Evolutionary conservation across 2,888 invertebrate genomes (phyloP).

Genomic region (Emmelina monodactyla): DNA sequence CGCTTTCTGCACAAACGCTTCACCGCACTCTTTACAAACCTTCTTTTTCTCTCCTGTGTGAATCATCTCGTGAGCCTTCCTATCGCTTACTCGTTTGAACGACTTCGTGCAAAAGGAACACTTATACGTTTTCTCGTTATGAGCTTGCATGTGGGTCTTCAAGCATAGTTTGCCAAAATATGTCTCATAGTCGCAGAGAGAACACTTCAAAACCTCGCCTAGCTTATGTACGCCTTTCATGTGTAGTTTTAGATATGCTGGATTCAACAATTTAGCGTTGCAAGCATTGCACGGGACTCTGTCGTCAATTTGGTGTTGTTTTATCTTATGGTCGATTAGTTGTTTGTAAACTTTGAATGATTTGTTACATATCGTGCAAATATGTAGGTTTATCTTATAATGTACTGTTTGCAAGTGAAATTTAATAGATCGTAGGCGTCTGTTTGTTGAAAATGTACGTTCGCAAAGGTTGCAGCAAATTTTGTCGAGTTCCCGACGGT

Average conservation of each 20-base stretch:
- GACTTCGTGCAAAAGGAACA: constrained; percentile 23
- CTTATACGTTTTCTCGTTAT: constrained; percentile 17
- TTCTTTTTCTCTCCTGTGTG: constrained; percentile 16
- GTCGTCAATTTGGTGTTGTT: not conserved
- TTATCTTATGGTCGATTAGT: not conserved
- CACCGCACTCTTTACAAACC: constrained; percentile 16
- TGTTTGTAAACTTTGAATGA: not conserved
- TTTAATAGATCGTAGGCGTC: not conserved
- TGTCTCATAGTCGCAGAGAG: not conserved
- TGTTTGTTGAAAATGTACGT: not conserved
- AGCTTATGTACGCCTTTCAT: not conserved
- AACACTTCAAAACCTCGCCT: not conserved
- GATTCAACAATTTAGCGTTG: not conserved
- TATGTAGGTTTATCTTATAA: not conserved
- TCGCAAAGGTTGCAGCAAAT: not conserved
- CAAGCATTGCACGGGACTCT: not conserved
- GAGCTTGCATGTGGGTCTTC: constrained; percentile 11
- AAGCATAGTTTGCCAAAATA: not conserved
- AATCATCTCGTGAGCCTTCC: constrained; percentile 12
- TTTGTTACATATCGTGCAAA: not conserved
- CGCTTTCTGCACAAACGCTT: constrained; percentile 21
- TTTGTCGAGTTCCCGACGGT: not conserved
- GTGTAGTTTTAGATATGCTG: not conserved
- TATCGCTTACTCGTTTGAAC: constrained; percentile 12
- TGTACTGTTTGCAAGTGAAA: not conserved